Base-by-base conservation (phyloP, 2,797 vertebrate species). In the Cichlasoma orientale region DNA sequence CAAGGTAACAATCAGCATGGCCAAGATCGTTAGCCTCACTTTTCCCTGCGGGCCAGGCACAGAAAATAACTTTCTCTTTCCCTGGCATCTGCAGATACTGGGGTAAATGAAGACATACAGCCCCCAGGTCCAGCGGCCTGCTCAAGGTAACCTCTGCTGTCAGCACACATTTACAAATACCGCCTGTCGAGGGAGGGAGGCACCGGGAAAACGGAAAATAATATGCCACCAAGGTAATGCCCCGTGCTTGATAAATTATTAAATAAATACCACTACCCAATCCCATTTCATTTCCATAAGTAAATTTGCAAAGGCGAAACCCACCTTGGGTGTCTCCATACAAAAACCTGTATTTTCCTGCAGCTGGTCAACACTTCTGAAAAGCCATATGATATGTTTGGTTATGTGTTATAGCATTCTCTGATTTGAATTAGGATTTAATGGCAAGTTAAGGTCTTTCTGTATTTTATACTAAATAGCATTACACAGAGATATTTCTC, bases 71-170 rank as follows among this genome's bases (percentile, higher is more conserved):
- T 93, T 95, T 92, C 88, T 82, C 85, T 91, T 94, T 92, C 90
- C 90, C 92, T 94, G 94, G 94, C 95, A 94, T 96, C 94, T 95
- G 92, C 93, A 94, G 94, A 95, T 95, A 94, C 91, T 81, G 82
- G 89, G 93, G 93, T 94, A 96, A 96, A 96, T 96, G 95, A 96
- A 96, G 95, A 96, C 94, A 95, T 95, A 96, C 94, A 92, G 93
- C 95, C 94, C 89, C 92, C 85, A 91, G 95, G 95, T 95, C 93
- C 89, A 87, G 84, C 89, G 74, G 92, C 90, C 88, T 82, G 92
- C 92, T 96, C 95, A 96, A 96, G 96, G 95, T 96, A 94, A 96
- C 95, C 96, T 96, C 94, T 96, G 93, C 95, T 96, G 95, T 96
- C 96, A 94, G 92, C 86, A 90, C 87, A 91, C 94, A 94, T 96